These are phyloP conservation scores for Candidula unifasciata DNA, from an alignment of 2,888 invertebrate species.

Conservation along the genomic window DNA sequence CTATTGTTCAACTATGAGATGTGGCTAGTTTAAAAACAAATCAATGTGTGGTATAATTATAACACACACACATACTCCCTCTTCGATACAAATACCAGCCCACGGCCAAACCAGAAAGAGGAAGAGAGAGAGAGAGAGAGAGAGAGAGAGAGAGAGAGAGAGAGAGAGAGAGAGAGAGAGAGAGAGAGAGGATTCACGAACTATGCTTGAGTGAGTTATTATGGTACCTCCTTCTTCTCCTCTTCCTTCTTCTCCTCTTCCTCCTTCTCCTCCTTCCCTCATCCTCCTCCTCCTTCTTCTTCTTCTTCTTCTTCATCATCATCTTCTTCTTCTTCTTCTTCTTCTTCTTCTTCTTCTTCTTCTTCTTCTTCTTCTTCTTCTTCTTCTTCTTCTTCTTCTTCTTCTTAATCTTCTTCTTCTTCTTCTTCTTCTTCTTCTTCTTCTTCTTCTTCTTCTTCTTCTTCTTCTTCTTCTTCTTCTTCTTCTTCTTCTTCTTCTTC, in stretches of 20 bases:
- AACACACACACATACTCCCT: too few relatives aligned
- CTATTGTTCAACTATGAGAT: too few relatives aligned
- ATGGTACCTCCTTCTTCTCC: too few relatives aligned
- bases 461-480: not conserved
- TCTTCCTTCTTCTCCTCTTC: too few relatives aligned
- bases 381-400: not conserved
- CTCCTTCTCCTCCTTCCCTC: too few relatives aligned
- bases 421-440: not conserved
- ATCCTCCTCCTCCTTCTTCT: not conserved
- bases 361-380: not conserved
- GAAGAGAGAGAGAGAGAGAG: constrained; percentile 33
- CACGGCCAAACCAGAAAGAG: too few relatives aligned
- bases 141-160: constrained; percentile 33
- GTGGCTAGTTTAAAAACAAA: too few relatives aligned
- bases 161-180: not conserved
- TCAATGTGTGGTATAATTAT: too few relatives aligned
- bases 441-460: not conserved
- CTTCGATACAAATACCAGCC: too few relatives aligned
- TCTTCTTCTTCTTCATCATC: constrained; percentile 15
- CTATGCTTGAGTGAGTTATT: too few relatives aligned
- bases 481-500: not conserved
- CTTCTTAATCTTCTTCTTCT: too few relatives aligned
- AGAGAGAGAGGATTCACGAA: too few relatives aligned
- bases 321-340: not conserved
- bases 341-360: not conserved